Percentiles rank a stretch among this genome's conserved stretches.
Conservation (phyloP, 2,113 vertebrate genomes). For the Zapornia atra region DNA sequence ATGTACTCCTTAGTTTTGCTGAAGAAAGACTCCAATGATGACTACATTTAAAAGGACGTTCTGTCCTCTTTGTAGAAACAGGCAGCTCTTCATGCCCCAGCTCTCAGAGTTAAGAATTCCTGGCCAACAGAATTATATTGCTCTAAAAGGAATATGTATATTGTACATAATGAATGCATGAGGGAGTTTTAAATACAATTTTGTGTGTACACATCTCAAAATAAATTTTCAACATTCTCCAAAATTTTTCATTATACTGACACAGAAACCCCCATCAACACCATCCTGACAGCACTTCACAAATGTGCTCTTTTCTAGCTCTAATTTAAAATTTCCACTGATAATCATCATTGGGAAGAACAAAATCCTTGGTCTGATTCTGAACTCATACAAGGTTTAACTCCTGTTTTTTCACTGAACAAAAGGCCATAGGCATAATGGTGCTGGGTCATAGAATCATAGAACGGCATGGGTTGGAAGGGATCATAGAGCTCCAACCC, state of each 20-base stretch:
- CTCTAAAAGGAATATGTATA: neutral
- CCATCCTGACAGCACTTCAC: neutral
- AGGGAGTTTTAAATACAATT: neutral
- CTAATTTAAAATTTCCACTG: neutral
- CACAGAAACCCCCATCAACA: neutral
- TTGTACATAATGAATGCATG: neutral
- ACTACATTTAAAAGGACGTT: neutral
- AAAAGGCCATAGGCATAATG: accelerated
- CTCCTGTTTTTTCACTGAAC: neutral
- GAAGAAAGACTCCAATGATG: neutral
- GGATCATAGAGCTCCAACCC: too few relatives aligned
- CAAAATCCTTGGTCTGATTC: neutral
- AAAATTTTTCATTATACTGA: neutral
- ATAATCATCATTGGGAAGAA: neutral
- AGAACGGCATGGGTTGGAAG: too few relatives aligned
- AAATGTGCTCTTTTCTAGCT: neutral
- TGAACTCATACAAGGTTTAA: neutral
- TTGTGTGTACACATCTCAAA: neutral
- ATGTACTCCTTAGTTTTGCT: neutral
- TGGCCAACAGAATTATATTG: neutral
- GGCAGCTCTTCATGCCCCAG: neutral
- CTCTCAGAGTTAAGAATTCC: neutral
- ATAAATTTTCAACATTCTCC: neutral
- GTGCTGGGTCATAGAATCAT: neutral
- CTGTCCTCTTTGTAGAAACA: neutral